Evolutionary conservation across 2,888 invertebrate species (phyloP), one percentile per base, ranked within the genome.

Genomic region (Pycnomerus fuliginosus): DNA sequence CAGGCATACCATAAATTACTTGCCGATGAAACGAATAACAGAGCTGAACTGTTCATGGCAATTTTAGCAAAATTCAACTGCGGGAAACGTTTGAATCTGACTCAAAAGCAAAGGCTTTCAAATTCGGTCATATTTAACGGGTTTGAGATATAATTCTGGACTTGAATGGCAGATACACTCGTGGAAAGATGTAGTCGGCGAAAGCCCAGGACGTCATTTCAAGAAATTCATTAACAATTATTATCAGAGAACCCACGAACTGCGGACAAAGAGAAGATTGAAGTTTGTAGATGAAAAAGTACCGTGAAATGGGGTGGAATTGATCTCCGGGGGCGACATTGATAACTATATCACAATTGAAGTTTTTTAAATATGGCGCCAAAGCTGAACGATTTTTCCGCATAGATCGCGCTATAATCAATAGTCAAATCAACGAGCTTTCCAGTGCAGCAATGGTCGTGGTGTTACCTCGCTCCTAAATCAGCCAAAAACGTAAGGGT

Each of bases 51-150:
- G 3, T 33, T 33, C 14, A 33, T 33, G 27, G 7, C 34, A 8
- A 3, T 23, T 11, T 16, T 24, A 24, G n/a, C 5, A 7, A 33
- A 11, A 22, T 33, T 27, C 14, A 33, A 33, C 12, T 15, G 12
- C 3, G 38, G 38, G 3, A 38, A 38, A 38, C 14, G 38, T 4
- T n/a, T 38, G 7, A 38, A 38, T 11, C 12, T 38, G 10, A 35
- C 11, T 16, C n/a, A 14, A 35, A 23, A 3, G 33, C 4, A 32
- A 32, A 10, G 14, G 15, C 3, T 38, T 14, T 16, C 31, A 37
- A 35, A 24, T n/a, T 5, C n/a, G 22, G 14, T 5, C 8, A 8
- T 5, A 27, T 22, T 27, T 33, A 13, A 22, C 5, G 3, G 34
- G 8, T 10, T 10, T 27, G 11, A 7, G 10, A 10, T 27, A 27